Base-by-base conservation (phyloP, 2,888 invertebrate genomes). In the Rhopalosiphum nymphaeae region DNA sequence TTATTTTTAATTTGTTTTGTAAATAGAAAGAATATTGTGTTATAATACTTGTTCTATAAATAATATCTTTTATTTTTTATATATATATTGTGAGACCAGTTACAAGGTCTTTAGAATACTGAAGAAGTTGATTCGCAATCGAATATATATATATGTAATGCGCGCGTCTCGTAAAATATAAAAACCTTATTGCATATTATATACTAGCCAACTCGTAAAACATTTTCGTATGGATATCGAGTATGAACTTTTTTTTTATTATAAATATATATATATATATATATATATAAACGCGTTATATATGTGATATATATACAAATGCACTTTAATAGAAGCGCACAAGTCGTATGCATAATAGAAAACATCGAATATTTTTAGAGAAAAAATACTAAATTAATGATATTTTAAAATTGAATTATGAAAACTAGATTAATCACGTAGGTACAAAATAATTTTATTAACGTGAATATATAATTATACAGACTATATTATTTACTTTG, bases 191-290 rank as follows among this genome's bases (percentile, higher is more conserved):
- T 90, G n/a, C 86, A 46, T 46, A 46, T 86, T 42, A 86, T 86
- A 44, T 89, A 44, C n/a, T 25, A 36, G 90, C 90, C 90, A 90
- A 90, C 61, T 90, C 90, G 49, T 90, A 90, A 90, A 90, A 90
- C 36, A 90, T 67, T 90, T 90, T 78, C 67, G 67, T 67, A 26
- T 5, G 46, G 46, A 67, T 67, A 78, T 46, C 67, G n/a, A 90
- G 46, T n/a, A 78, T 36, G 36, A 90, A 67, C 67, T 67, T 90
- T 90, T 90, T 90, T 67, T 78, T 78, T 78, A 36, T 25, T 21
- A 42, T 78, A 78, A 78, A 78, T 78, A 78, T 36, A 78, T 67
- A 67, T 36, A 49, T 53, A 21, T 21, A 21, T 21, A 78, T 9
- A 78, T 67, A 67, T 36, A 49, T 53, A 21, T 21, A 21, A 4